Percentiles rank a stretch among this genome's conserved stretches.
Evolutionary conservation across 1,140 invertebrate genomes (phyloP).

Genomic region (Penaeus chinensis): DNA sequence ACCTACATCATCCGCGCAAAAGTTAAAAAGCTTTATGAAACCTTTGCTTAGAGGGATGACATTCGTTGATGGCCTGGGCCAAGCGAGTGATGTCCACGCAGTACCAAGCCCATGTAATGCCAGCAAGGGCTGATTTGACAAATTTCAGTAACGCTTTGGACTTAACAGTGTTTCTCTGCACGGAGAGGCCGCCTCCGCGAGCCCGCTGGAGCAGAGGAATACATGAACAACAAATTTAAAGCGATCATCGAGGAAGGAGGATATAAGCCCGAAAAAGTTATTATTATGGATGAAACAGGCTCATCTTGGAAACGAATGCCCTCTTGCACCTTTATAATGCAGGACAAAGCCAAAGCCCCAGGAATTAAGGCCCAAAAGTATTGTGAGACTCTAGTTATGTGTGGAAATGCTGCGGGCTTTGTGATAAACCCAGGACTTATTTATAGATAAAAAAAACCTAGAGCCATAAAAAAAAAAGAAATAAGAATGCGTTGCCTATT

Average conservation of each 20-base stretch:
- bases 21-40: not conserved
- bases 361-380: not conserved
- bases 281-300: not conserved
- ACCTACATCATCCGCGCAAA: not conserved
- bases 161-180: too few relatives aligned
- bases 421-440: slow-evolving; percentile 26
- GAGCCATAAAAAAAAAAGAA: not conserved
- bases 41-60: not conserved
- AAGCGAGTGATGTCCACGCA: too few relatives aligned
- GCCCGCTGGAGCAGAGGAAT: too few relatives aligned
- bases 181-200: too few relatives aligned
- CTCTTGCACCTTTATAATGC: not conserved
- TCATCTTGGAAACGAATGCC: not conserved
- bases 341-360: slow-evolving; percentile 3
- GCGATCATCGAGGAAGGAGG: too few relatives aligned
- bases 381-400: not conserved
- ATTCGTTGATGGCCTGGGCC: too few relatives aligned
- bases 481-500: not conserved
- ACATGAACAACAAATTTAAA: too few relatives aligned
- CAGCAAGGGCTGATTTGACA: too few relatives aligned
- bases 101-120: too few relatives aligned
- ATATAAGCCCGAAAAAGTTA: not conserved
- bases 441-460: not conserved
- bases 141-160: too few relatives aligned
- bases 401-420: not conserved